Evolutionary conservation across 1,140 invertebrate genomes (phyloP).

Genomic region (Meloidogyne exigua): DNA sequence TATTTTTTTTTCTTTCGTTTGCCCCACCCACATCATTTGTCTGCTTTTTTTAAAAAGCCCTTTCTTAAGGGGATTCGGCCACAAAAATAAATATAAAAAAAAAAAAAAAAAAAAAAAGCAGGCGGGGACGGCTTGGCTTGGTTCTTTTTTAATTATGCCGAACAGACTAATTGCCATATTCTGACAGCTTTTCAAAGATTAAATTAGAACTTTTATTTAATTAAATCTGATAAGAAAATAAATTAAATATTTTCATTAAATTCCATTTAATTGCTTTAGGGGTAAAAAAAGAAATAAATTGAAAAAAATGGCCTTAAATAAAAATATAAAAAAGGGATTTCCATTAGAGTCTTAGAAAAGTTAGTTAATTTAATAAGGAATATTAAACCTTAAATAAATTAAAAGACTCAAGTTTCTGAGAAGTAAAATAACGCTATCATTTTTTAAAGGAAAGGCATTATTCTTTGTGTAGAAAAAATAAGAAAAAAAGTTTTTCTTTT

Average conservation of each 20-base stretch:
- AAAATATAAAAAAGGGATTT: neutral
- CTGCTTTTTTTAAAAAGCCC: neutral
- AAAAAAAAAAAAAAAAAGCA: neutral
- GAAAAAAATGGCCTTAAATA: neutral
- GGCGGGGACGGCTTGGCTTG: neutral
- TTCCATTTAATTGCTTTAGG: neutral
- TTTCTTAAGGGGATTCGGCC: constrained; percentile 3
- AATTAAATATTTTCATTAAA: too few relatives aligned
- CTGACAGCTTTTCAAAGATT: neutral
- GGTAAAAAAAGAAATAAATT: neutral
- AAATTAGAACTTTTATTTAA: neutral
- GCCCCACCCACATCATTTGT: neutral
- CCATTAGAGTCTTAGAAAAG: neutral
- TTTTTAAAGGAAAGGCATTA: neutral
- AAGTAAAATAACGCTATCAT: neutral
- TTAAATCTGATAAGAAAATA: neutral
- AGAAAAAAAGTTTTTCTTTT: too few relatives aligned
- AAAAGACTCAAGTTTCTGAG: neutral
- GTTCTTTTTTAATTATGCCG: neutral
- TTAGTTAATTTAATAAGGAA: too few relatives aligned
- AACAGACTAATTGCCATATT: neutral
- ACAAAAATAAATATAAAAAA: neutral
- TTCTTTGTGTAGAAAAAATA: too few relatives aligned
- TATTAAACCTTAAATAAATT: neutral
- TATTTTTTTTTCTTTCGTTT: neutral